Percentiles rank a stretch among this genome's conserved stretches.
Conservation (phyloP, 2,888 invertebrate genomes). For the Anaspis maculata region DNA sequence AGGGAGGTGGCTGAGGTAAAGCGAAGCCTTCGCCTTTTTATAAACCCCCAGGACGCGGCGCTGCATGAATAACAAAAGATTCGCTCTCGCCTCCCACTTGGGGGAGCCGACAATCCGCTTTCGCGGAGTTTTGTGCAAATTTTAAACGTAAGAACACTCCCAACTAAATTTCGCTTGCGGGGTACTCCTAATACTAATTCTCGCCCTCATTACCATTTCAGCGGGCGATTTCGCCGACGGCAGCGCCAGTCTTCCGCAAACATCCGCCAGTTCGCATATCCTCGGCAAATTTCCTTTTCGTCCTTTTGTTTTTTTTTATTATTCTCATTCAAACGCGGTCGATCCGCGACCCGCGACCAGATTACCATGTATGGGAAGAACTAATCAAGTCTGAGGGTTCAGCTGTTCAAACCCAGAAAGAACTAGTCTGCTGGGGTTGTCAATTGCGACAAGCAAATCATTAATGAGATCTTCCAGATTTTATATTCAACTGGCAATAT, state of each 20-base stretch:
- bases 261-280: too few relatives aligned
- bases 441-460: slow-evolving; percentile 9
- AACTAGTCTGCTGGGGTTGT: too few relatives aligned
- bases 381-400: too few relatives aligned
- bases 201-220: slow-evolving; percentile 24
- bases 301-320: too few relatives aligned
- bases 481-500: slow-evolving; percentile 20
- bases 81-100: too few relatives aligned
- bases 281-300: too few relatives aligned
- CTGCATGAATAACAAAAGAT: slow-evolving; percentile 40
- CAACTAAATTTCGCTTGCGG: slow-evolving; percentile 22
- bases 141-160: slow-evolving; percentile 24
- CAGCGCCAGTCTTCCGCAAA: too few relatives aligned
- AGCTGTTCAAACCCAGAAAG: too few relatives aligned
- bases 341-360: too few relatives aligned
- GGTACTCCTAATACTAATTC: slow-evolving; percentile 23
- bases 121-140: slow-evolving; percentile 30
- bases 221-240: slow-evolving; percentile 7
- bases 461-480: slow-evolving; percentile 18
- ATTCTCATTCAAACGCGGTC: too few relatives aligned
- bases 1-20: slow-evolving; percentile 17
- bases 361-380: too few relatives aligned
- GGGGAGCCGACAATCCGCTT: slow-evolving; percentile 29
- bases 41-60: slow-evolving; percentile 31
- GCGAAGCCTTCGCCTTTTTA: slow-evolving; percentile 29